Conservation (phyloP, 1,140 invertebrate genomes). For the Drosophila sproati region DNA sequence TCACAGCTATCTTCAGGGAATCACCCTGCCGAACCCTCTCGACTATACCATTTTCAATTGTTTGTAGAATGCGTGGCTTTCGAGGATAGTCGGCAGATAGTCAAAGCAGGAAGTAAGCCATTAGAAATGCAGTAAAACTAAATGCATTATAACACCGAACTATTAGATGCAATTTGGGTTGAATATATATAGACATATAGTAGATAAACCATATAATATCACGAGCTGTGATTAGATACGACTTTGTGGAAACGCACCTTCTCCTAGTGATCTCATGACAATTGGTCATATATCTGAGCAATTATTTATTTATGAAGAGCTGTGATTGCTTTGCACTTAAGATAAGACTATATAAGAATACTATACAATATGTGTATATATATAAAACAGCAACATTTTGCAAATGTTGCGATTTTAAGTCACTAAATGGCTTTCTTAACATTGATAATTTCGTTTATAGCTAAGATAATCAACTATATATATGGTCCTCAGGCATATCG, state of each 20-base stretch:
- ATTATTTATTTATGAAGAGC: constrained; percentile 4
- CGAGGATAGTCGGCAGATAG: too few species aligned
- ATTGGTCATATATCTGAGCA: constrained; percentile 2
- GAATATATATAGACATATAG: too few species aligned
- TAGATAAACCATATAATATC: neutral
- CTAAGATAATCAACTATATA: neutral
- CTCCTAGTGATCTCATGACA: constrained; percentile 26
- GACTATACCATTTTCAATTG: too few species aligned
- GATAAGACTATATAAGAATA: neutral
- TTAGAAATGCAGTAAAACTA: too few species aligned
- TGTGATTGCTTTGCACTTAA: constrained; percentile 17
- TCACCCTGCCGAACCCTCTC: too few species aligned
- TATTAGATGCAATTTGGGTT: too few species aligned
- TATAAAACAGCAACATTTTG: too few species aligned
- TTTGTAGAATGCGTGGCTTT: too few species aligned
- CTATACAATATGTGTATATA: too few species aligned
- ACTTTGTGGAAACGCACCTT: constrained; percentile 29
- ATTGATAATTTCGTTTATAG: neutral
- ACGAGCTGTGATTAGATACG: constrained; percentile 43
- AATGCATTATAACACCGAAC: too few species aligned
- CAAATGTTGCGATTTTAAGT: neutral
- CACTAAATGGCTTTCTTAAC: neutral
- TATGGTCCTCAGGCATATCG: neutral
- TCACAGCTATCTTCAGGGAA: too few species aligned
- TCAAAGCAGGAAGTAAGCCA: too few species aligned